Evolutionary conservation across 2,113 vertebrate genomes (phyloP), one percentile per base, ranked within the genome.

Genomic region (Acrocephalus kingi): DNA sequence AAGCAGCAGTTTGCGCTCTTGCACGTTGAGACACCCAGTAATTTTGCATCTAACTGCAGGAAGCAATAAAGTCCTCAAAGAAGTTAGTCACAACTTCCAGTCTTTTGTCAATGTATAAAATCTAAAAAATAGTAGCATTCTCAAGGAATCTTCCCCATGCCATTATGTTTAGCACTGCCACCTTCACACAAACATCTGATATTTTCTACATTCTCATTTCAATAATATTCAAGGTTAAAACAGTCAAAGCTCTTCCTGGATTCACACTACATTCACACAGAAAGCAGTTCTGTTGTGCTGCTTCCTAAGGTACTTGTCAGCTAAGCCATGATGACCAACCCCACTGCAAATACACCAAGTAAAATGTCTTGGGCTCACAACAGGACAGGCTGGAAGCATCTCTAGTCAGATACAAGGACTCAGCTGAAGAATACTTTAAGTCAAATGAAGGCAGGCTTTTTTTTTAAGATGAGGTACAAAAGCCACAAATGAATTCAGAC

Each of bases 401-500:
- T 62, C 5, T 2, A 74, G 63, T 19, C 41, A 71, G 74, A 54
- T 10, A 85, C 12, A n/a, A 72, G 33, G 56, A n/a, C 54, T 63
- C 69, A 85, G 96, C 51, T 78, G 64, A 89, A 27, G 21, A 84
- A 56, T 68, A 58, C 55, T 28, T 64, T 6, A 63, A 79, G 25
- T 33, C 55, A 63, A 14, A 25, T 1, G 3, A 89, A 66, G 1
- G 2, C 0, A 49, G 8, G 20, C 6, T 31, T 33, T 69, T 51
- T 30, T 6, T 19, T 23, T 39, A 58, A 31, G 24, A 69, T n/a
- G 20, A 77, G 16, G 22, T 41, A 51, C 28, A 72, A 49, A 37
- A 89, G 54, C n/a, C 74, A 56, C 35, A 78, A 68, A 39, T n/a
- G 1, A 94, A 75, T 43, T 45, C 43, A 62, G 28, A 82, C 28